Evolutionary conservation across 2,797 vertebrate genomes (phyloP).

Genomic region (Chelon auratus): DNA sequence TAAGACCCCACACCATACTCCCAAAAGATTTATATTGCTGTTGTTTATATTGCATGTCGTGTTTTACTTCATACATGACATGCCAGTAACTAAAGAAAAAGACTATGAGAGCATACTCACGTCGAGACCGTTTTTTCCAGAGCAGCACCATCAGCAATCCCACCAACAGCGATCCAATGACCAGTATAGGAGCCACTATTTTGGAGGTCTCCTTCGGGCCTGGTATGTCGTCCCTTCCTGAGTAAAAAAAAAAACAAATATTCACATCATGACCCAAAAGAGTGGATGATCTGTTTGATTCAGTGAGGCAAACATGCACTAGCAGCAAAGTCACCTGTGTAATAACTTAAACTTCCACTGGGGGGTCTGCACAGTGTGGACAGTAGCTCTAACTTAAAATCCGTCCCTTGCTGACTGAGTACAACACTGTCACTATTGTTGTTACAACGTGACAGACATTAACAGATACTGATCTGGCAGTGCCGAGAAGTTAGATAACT

Average conservation of each 20-base stretch:
- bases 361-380: not conserved
- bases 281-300: too few relatives aligned
- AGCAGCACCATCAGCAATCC: constrained; percentile 65
- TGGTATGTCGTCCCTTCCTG: too few relatives aligned
- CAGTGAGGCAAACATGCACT: not conserved
- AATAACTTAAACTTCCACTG: not conserved
- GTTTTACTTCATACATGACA: not conserved
- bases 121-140: accelerated
- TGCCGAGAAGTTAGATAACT: not conserved
- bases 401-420: accelerated
- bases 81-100: not conserved
- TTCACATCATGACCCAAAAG: too few relatives aligned
- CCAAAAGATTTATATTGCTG: too few relatives aligned
- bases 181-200: constrained; percentile 64
- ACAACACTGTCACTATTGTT: not conserved
- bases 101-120: constrained; percentile 61
- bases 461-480: accelerated
- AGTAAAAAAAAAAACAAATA: too few relatives aligned
- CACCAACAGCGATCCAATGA: constrained; percentile 72
- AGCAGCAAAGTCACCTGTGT: not conserved
- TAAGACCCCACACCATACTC: too few relatives aligned
- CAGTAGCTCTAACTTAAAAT: accelerated
- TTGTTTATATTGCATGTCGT: too few relatives aligned
- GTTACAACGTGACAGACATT: not conserved
- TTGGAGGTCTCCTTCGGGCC: not conserved